phyloP scores from a whole-genome alignment of 2,888 invertebrate genomes.

The Plebejus anna region DNA sequence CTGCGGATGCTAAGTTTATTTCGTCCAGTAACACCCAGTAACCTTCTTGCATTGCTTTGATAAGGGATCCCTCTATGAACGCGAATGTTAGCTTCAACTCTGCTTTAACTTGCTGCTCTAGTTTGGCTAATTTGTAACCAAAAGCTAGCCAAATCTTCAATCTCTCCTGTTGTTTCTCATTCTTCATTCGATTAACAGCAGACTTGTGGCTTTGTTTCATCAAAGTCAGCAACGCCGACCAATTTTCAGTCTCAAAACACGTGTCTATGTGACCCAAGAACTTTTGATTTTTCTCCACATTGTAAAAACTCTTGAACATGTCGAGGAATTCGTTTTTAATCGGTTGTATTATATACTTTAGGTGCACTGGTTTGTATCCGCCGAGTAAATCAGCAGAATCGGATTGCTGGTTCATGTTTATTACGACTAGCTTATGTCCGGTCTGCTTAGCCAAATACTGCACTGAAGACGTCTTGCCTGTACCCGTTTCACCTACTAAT shows the following conservation, averaged over 20 bases:
- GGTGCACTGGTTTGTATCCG: slow-evolving; percentile 97
- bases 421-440: slow-evolving; percentile 92
- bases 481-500: slow-evolving; percentile 98
- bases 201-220: slow-evolving; percentile 87
- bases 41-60: slow-evolving; percentile 93
- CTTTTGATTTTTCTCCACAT: slow-evolving; percentile 87
- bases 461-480: slow-evolving; percentile 97
- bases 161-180: slow-evolving; percentile 52
- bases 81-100: slow-evolving; percentile 90
- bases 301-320: slow-evolving; percentile 89
- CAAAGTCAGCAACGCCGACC: slow-evolving; percentile 84
- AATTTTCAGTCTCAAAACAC: slow-evolving; percentile 86
- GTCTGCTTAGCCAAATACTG: slow-evolving; percentile 93
- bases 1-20: slow-evolving; percentile 98
- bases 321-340: slow-evolving; percentile 90
- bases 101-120: slow-evolving; percentile 86
- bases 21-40: slow-evolving; percentile 98
- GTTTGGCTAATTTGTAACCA: slow-evolving; percentile 83
- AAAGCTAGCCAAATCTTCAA: slow-evolving; percentile 83
- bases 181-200: slow-evolving; percentile 79
- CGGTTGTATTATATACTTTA: slow-evolving; percentile 90
- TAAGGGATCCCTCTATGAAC: slow-evolving; percentile 95
- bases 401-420: slow-evolving; percentile 99
- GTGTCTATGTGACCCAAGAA: slow-evolving; percentile 90
- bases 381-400: slow-evolving; percentile 98